Base-by-base conservation (phyloP, 2,113 vertebrate species). In the Ailuropoda melanoleuca region DNA sequence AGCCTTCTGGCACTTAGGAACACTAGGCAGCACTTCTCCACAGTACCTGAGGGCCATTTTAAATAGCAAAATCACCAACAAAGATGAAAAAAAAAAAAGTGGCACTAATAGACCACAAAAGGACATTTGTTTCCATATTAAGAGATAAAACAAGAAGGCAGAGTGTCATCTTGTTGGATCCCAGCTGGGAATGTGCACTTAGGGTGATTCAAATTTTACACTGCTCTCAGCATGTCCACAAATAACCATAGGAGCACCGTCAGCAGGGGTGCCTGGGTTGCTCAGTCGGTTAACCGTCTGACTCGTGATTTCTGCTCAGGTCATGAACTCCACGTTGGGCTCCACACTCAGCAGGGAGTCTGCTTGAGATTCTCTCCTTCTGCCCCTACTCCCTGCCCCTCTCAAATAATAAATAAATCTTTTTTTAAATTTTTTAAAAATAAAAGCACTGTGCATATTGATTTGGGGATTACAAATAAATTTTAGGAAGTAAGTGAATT, bases 1-100 rank as follows among this genome's bases (percentile, higher is more conserved):
- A n/a, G 37, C 39, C 56, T 64, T 82, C 83, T 29, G 29, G 19
- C n/a, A 72, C 17, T 37, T n/a, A 53, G 29, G 23, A 66, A 72
- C 48, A 66, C 68, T 23, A 19, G 34, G 56, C 2, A 80, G 23
- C n/a, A 62, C 78, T 78, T 77, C 8, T 37, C 43, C 31, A 15
- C 48, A 48, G 1, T 1, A 15, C 4, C 66, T n/a, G 21, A 39
- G 7, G 56, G 18, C 18, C 56, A 46, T 55, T 80, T 66, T 58
- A 56, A 83, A 77, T 31, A 82, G 34, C 31, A 58, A 83, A 92
- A 62, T 93, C 66, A 83, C 29, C 26, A 81, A 31, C 53, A 50
- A 62, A 77, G 64, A 50, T 19, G 8, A 14, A 24, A 68, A 64
- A 68, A 46, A 2, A 37, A 50, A 60, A 64, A 43, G 3, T 56